Base-by-base conservation (phyloP, 2,797 vertebrate genomes). In the Takifugu ocellatus region DNA sequence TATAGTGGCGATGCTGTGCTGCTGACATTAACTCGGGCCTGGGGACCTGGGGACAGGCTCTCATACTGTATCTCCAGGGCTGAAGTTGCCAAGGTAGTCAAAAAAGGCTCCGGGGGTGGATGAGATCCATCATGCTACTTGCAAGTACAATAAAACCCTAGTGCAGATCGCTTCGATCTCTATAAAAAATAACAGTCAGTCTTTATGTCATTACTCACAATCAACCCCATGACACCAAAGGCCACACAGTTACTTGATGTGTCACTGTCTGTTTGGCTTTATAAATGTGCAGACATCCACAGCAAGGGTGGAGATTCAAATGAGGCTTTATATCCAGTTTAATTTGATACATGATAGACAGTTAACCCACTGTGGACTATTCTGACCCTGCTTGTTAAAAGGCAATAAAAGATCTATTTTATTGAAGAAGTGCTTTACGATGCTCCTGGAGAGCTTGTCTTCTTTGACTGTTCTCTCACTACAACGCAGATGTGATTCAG, bases 141-240 rank as follows among this genome's bases (percentile, higher is more conserved):
- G 25, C 56, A 39, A 58, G 51, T 48, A 46, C 50, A 56, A 63
- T 70, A 67, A 56, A 70, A 51, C 36, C 33, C 69, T 56, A 52
- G 49, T 55, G 36, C 49, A 60, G 44, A 27, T 56, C 43, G 21
- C 70, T 66, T 75, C 62, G n/a, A 45, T 73, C 43, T 17, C 43
- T 45, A 5, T 3, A 45, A 21, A 36, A 57, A 57, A 66, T 74
- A 66, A 76, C 63, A 54, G 78, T 76, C 14, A 5, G 56, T 75
- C 74, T 79, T 87, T 81, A 84, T 72, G 77, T 84, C 76, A 86
- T 86, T 87, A 83, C 78, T 84, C 76, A 72, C 74, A 82, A 85
- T 85, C 77, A 64, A 66, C 65, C 77, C 66, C 64, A 51, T 46
- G 82, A 80, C 79, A 74, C 75, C 61, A 67, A 59, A 84, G 79